Evolutionary conservation across 2,797 vertebrate species (phyloP).

Genomic region (Girardinus metallicus): DNA sequence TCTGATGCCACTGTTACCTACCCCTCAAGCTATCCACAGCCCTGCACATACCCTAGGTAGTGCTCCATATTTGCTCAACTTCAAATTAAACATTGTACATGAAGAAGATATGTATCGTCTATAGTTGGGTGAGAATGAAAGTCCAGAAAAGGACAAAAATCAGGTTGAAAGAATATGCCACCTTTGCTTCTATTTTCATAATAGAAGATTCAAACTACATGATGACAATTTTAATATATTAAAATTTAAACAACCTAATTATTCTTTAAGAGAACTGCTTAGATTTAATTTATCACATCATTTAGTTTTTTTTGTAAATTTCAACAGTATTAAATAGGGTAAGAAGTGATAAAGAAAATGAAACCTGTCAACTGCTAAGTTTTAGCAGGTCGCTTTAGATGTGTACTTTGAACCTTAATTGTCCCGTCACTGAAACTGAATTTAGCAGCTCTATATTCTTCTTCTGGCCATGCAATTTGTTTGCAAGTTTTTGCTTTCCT

Average conservation of each 20-base stretch:
- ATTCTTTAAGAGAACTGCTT: not conserved
- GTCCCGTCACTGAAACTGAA: not conserved
- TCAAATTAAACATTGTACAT: conserved; percentile 34
- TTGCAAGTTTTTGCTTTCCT: not conserved
- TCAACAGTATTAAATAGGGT: not conserved
- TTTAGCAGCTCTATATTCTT: not conserved
- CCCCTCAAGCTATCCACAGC: conserved; percentile 48
- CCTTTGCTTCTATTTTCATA: not conserved
- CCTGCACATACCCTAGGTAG: conserved; percentile 11
- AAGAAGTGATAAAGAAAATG: not conserved
- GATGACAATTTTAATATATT: not conserved
- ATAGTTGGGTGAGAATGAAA: conserved; percentile 40
- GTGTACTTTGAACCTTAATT: not conserved
- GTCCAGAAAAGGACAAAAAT: conserved; percentile 37
- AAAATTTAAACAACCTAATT: not conserved
- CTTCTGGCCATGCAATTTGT: not conserved
- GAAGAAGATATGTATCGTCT: conserved; percentile 57
- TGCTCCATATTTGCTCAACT: conserved; percentile 20
- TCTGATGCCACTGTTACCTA: conserved; percentile 60
- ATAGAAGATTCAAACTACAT: not conserved
- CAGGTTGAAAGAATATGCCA: not conserved
- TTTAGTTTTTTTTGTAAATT: not conserved
- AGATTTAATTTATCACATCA: not conserved
- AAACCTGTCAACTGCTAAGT: not conserved
- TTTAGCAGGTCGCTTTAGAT: not conserved